Percentiles rank a stretch among this genome's conserved stretches.
phyloP scores from a whole-genome alignment of 2,888 invertebrate genomes.

The Orthonychiurus folsomi region DNA sequence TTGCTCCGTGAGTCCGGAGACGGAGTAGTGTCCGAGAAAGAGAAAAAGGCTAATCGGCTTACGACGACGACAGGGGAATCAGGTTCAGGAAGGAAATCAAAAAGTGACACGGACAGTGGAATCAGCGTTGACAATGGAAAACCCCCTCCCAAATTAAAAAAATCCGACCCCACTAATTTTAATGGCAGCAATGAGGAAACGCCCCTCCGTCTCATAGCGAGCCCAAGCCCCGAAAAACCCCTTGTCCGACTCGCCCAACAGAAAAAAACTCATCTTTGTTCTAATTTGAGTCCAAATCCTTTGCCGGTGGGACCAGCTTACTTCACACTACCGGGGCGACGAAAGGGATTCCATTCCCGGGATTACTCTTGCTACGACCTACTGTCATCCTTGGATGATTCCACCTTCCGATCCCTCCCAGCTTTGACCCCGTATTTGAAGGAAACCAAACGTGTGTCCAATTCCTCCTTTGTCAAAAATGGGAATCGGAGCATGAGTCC shows the following conservation, averaged over 20 bases:
- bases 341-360: neutral
- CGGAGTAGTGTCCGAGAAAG: neutral
- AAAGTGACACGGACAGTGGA: no score
- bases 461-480: conserved; percentile 25
- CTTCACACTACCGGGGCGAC: conserved; percentile 2
- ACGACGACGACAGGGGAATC: neutral
- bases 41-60: neutral
- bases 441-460: conserved; percentile 36
- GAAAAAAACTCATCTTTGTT: neutral
- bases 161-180: neutral
- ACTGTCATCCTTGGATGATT: neutral
- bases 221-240: neutral
- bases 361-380: neutral
- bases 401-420: conserved; percentile 14
- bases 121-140: neutral
- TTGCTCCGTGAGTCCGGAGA: neutral
- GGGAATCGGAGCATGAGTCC: neutral
- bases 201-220: neutral
- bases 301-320: conserved; percentile 10
- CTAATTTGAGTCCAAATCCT: neutral
- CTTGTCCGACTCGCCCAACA: neutral
- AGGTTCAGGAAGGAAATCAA: neutral
- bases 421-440: conserved; percentile 37
- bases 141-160: neutral
- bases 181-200: neutral